Evolutionary conservation across 2,797 vertebrate genomes (phyloP), one percentile per base, ranked within the genome.

Genomic region (Thaleichthys pacificus): DNA sequence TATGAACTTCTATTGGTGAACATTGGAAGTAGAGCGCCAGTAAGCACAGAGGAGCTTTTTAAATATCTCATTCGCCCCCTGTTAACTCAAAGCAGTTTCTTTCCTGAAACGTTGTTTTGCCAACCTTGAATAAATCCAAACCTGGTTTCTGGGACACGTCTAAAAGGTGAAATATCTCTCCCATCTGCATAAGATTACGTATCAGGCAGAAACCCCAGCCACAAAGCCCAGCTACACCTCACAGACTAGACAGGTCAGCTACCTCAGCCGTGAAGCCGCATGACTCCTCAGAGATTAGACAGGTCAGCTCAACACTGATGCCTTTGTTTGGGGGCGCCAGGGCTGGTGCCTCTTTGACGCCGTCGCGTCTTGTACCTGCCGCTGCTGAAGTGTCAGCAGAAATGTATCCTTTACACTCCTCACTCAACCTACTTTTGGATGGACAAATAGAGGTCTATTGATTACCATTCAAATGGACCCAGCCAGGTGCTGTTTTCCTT

Each of bases 271-370:
- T 47, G 42, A 47, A 47, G 42, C 42, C 12, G 9, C 42, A 47
- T 47, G 42, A 12, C 2, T 47, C 42, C 2, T 47, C 42, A 47
- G 42, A 47, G 42, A 47, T 47, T 47, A 47, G 12, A 47, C 42
- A 58, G 21, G 22, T 26, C 65, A 49, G 42, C 65, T 24, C 49
- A 51, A 66, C 65, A 66, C 64, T 9, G n/a, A 66, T 21, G 64
- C 64, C 64, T 42, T 49, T 66, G 64, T 66, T 42, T 66, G n/a
- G 21, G 21, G 4, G 38, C 38, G 35, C 38, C 64, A 66, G 17
- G 42, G 24, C 38, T 38, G 12, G 22, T 26, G 60, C 60, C 60
- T 12, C 32, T 12, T 38, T 6, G 5, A 65, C 11, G 5, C 35
- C 12, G 19, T 65, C 0, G 14, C 64, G 22, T 6, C 22, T 22